Percentiles rank a stretch among this genome's conserved stretches.
Conservation (phyloP, 2,113 vertebrate genomes). For the Zingel zingel region DNA sequence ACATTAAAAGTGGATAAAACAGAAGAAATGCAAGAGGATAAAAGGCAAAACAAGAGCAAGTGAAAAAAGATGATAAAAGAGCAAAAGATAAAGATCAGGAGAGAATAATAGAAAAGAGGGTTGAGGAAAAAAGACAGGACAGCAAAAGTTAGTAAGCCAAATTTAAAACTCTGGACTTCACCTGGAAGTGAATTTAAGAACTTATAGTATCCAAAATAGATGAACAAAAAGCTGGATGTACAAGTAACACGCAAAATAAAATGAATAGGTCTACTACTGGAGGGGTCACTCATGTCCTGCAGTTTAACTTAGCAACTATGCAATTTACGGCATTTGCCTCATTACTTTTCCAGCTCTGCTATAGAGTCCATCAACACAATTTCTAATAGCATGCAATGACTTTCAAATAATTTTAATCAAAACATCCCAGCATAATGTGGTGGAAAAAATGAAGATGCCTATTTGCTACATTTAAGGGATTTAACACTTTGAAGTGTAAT, state of each 20-base stretch:
- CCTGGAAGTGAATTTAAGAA: not conserved
- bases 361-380: constrained; percentile 2
- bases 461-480: constrained; percentile 8
- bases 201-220: not conserved
- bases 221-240: not conserved
- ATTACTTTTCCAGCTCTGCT: not conserved
- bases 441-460: not conserved
- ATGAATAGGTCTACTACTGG: not conserved
- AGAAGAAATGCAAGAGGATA: not conserved
- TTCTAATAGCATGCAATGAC: not conserved
- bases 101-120: not conserved
- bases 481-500: constrained; percentile 1
- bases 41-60: not conserved
- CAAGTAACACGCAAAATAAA: not conserved
- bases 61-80: not conserved
- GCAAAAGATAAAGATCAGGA: not conserved
- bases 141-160: not conserved
- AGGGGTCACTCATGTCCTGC: not conserved
- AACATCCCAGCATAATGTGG: not conserved
- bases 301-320: not conserved
- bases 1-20: constrained; percentile 3
- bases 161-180: not conserved
- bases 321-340: not conserved
- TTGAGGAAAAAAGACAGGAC: not conserved
- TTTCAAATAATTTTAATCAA: constrained; percentile 10